Evolutionary conservation across 2,888 invertebrate species (phyloP).

Genomic region (Abrostola triplasia): DNA sequence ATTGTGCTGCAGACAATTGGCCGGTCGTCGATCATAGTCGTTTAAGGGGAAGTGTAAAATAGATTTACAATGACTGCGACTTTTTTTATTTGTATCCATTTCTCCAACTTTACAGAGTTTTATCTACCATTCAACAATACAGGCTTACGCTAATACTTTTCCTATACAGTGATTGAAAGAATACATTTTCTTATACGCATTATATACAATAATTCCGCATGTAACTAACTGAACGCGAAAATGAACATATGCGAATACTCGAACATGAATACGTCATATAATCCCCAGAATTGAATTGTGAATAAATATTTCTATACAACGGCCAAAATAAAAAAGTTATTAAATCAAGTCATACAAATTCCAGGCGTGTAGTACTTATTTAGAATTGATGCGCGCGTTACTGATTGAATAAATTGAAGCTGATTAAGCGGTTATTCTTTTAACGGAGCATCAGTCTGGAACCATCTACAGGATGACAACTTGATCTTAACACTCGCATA

Average conservation of each 20-base stretch:
- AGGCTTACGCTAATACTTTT: too few relatives aligned
- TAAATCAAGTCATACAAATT: conserved; percentile 28
- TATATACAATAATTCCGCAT: too few relatives aligned
- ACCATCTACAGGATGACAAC: conserved; percentile 8
- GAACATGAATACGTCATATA: too few relatives aligned
- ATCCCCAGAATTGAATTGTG: conserved; percentile 1
- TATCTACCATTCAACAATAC: too few relatives aligned
- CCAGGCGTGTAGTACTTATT: conserved; percentile 18
- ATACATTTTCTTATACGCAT: too few relatives aligned
- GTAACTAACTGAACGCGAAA: too few relatives aligned
- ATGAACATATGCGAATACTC: too few relatives aligned
- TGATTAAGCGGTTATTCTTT: conserved; percentile 37
- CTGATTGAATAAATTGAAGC: conserved; percentile 41
- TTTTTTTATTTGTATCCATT: too few relatives aligned
- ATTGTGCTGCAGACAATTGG: conserved; percentile 39
- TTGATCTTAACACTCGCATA: conserved; percentile 19
- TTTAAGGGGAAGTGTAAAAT: conserved; percentile 3
- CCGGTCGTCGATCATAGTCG: conserved; percentile 17
- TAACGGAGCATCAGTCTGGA: conserved; percentile 11
- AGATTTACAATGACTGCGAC: not conserved
- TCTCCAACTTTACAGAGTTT: too few relatives aligned
- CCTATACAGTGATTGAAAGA: too few relatives aligned
- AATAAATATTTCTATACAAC: not conserved
- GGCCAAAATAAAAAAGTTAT: conserved; percentile 7
- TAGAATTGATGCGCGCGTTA: conserved; percentile 26